Conservation (phyloP, 2,113 vertebrate species). For the Xenopus tropicalis region UCB_Xtro_10.0 CM004451.2:71416501-71417000, state of each 20-base stretch:
- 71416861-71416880: too few species aligned
- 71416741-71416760: constrained; percentile 8
- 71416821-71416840: too few species aligned
- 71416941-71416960: too few species aligned
- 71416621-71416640: constrained; percentile 26
- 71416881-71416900: too few species aligned
- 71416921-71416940: too few species aligned
- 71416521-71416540: constrained; percentile 26
- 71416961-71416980: too few species aligned
- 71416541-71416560: constrained; percentile 19
- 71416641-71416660: constrained; percentile 1
- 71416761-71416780: constrained; percentile 32
- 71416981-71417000: too few species aligned
- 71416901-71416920: too few species aligned
- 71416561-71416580: constrained; percentile 30
- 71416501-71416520: constrained; percentile 31
- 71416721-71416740: constrained; percentile 7
- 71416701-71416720: neutral
- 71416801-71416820: too few species aligned
- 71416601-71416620: constrained; percentile 12
- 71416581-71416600: constrained; percentile 34
- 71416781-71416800: neutral
- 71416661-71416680: constrained; percentile 7
- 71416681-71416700: constrained; percentile 18
- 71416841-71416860: too few species aligned